Evolutionary conservation across 1,140 invertebrate genomes (phyloP), one percentile per base, ranked within the genome.

Genomic region (Euura lappo): DNA sequence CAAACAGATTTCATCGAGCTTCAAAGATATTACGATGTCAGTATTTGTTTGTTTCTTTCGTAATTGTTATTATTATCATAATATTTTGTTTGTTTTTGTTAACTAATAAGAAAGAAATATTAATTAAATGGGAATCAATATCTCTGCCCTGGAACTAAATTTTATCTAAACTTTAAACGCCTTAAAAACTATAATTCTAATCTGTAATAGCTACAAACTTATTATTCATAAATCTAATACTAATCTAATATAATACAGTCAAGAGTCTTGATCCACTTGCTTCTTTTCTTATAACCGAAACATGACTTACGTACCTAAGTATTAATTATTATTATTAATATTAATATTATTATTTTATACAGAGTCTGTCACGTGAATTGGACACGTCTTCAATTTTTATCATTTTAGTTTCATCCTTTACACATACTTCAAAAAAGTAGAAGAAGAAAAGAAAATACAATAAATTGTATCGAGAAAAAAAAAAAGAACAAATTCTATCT

Each of bases 191-290:
- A 28, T 28, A 28, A 28, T 28, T 28, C 28, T 28, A 28, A 28
- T 28, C 28, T 28, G 28, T 28, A 28, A 28, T 28, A 28, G 28
- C 28, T 28, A 28, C 28, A 28, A 51, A 51, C 47, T 51, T 51
- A 51, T 51, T 44, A 45, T 46, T 73, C 73, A 51, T 74, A 46
- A 42, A 71, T 76, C 44, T 73, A 75, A 71, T 69, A 74, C 72
- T 74, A 46, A 45, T 43, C 76, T 82, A 82, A 72, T 81, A 82
- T 83, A 79, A 79, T 83, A 84, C 83, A 83, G 76, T 79, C 76
- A 75, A 75, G 78, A 80, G 75, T 28, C 79, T 70, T 81, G 47
- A 51, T 51, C 47, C 75, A 44, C 47, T 77, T 74, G 43, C 51
- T 43, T 69, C 6, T 71, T 28, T 60, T 60, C 64, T 76, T 75